These are phyloP conservation scores for Hippocampus barbouri DNA, from an alignment of 2,113 vertebrate genomes.

Conservation along the genomic window DNA sequence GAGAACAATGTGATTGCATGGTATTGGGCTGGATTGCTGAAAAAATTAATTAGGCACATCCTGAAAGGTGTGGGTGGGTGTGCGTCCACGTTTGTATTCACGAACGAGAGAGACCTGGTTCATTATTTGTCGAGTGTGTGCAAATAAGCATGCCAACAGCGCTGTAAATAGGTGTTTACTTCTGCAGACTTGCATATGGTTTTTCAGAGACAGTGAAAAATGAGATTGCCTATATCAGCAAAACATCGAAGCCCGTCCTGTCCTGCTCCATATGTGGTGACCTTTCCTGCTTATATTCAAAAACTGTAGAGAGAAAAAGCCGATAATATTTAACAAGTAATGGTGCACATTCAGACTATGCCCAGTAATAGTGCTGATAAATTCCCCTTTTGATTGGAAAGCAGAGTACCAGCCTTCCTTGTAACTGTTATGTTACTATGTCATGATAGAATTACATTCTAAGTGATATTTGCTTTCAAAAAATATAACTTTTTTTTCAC, in stretches of 20 bases:
- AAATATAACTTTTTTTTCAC: no score
- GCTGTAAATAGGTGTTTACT: background rate
- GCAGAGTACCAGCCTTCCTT: background rate
- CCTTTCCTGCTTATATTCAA: conserved; percentile 21
- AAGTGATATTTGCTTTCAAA: no score
- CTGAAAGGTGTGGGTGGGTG: background rate
- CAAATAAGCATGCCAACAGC: conserved; percentile 1
- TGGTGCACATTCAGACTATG: background rate
- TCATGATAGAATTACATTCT: no score
- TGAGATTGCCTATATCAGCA: conserved; percentile 43
- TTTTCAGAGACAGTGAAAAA: conserved; percentile 54
- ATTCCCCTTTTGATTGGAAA: background rate
- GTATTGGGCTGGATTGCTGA: background rate
- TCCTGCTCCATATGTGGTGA: conserved; percentile 23
- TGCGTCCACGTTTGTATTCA: background rate
- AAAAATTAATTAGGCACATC: background rate
- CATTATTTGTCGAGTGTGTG: background rate
- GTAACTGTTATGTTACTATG: background rate
- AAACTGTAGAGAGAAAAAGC: conserved; percentile 10
- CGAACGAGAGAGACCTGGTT: background rate
- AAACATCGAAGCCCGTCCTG: conserved; percentile 35
- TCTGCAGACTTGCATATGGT: background rate
- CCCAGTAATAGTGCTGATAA: background rate
- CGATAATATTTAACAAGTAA: background rate
- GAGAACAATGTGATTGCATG: no score